Evolutionary conservation across 2,113 vertebrate species (phyloP).

Genomic region (Struthio camelus): DNA sequence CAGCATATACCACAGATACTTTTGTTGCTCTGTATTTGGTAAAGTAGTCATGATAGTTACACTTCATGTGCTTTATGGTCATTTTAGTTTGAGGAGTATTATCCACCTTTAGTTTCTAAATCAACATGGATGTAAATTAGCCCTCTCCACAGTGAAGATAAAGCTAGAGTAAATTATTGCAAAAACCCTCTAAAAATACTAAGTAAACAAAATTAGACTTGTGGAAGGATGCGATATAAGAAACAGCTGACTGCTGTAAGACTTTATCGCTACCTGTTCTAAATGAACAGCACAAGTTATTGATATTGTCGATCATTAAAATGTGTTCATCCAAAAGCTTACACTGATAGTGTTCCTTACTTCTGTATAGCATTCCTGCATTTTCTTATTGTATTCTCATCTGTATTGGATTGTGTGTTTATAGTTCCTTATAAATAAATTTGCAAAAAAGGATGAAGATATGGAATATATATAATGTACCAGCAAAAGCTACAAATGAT

Average conservation of each 20-base stretch:
- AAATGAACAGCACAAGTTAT: neutral
- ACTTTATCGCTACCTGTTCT: neutral
- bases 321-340: neutral
- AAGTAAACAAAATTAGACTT: neutral
- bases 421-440: neutral
- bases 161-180: neutral
- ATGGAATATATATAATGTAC: neutral
- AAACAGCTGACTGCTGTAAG: neutral
- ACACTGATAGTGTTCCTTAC: neutral
- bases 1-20: neutral
- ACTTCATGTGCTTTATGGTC: neutral
- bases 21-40: neutral
- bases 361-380: neutral
- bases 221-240: neutral
- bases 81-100: neutral
- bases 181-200: neutral
- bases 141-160: neutral
- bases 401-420: neutral
- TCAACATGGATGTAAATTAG: neutral
- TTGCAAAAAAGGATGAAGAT: neutral
- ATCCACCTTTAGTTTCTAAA: neutral
- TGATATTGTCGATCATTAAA: neutral
- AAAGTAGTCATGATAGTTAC: neutral
- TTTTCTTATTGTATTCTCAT: neutral
- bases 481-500: neutral